phyloP scores from a whole-genome alignment of 2,113 vertebrate genomes.

The Rhegmatorhina hoffmannsi region DNA sequence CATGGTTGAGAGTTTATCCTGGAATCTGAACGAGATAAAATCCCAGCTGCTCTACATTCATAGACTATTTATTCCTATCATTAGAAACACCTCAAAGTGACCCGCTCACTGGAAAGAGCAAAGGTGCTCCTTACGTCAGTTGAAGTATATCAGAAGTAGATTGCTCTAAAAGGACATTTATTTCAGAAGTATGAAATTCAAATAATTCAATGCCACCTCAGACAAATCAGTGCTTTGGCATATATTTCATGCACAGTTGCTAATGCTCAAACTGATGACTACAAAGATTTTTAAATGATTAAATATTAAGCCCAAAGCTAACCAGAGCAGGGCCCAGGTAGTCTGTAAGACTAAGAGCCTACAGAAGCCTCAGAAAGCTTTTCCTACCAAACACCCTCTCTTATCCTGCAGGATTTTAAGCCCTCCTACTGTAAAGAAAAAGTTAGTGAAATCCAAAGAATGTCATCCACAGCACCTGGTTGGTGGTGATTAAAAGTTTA shows the following conservation, averaged over 20 bases:
- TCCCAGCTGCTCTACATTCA: not conserved
- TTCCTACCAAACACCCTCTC: not conserved
- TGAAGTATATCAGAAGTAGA: not conserved
- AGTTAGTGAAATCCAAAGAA: not conserved
- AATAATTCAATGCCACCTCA: not conserved
- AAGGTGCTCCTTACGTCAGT: not conserved
- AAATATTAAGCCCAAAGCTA: not conserved
- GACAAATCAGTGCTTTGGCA: not conserved
- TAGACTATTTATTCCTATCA: not conserved
- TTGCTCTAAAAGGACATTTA: not conserved
- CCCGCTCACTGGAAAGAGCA: not conserved
- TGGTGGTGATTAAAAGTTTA: not conserved
- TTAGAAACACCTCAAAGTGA: not conserved
- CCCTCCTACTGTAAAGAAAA: not conserved
- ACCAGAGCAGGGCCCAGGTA: not conserved
- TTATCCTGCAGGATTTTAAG: not conserved
- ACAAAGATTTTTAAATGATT: not conserved
- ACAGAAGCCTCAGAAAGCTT: not conserved
- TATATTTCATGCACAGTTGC: not conserved
- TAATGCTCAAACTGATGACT: not conserved
- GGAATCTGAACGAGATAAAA: not conserved
- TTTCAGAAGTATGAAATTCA: not conserved
- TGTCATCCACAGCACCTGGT: not conserved
- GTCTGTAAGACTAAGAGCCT: not conserved
- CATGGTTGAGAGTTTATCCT: not conserved